phyloP scores from a whole-genome alignment of 2,797 vertebrate genomes.

The Chlorospingus semifuscus region DNA sequence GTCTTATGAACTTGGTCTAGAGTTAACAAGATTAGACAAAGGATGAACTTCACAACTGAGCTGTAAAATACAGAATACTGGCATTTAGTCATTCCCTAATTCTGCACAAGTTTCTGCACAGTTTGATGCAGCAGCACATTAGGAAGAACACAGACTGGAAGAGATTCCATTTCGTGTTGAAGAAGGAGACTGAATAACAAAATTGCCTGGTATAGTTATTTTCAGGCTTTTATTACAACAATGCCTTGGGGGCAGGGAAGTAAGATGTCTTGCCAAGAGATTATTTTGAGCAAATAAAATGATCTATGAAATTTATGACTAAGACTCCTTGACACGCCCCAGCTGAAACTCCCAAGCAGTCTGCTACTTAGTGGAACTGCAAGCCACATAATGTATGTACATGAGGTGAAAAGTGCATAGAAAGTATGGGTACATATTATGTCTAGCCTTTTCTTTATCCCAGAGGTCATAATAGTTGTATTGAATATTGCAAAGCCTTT shows the following conservation, averaged over 20 bases:
- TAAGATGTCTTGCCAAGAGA: slow-evolving; percentile 48
- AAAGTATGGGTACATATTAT: not conserved
- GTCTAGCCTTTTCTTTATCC: not conserved
- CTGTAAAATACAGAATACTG: not conserved
- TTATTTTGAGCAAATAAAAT: slow-evolving; percentile 61
- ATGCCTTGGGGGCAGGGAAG: slow-evolving; percentile 26
- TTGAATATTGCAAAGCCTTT: not conserved
- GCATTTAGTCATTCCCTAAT: not conserved
- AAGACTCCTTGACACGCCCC: not conserved
- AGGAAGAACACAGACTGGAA: not conserved
- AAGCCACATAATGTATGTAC: not conserved
- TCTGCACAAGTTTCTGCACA: not conserved
- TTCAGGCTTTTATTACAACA: slow-evolving; percentile 33
- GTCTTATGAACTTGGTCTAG: not conserved
- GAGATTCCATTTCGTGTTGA: slow-evolving; percentile 14
- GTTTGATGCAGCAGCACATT: not conserved
- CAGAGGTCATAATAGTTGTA: not conserved
- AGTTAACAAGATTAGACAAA: not conserved
- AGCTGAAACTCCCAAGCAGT: not conserved
- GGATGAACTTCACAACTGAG: not conserved
- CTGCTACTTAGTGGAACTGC: not conserved
- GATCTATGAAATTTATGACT: slow-evolving; percentile 37
- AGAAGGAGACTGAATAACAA: slow-evolving; percentile 9
- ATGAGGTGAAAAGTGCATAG: not conserved
- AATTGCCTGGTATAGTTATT: slow-evolving; percentile 40